phyloP scores from a whole-genome alignment of 1,140 invertebrate species.

The Hyphantria cunea region DNA sequence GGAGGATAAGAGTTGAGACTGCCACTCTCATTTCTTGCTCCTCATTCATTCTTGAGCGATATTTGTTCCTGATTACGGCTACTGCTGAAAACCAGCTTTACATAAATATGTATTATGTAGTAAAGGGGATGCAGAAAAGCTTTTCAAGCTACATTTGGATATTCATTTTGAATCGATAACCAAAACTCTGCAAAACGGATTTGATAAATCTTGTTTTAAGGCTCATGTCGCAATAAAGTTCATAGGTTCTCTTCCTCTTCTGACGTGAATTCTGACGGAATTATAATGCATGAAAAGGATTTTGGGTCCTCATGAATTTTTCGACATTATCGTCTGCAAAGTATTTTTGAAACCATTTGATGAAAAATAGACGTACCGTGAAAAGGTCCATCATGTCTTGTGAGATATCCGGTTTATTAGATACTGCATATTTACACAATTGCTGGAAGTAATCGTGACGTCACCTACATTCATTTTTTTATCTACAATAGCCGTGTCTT shows the following conservation, averaged over 20 bases:
- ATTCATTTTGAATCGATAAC: constrained; percentile 5
- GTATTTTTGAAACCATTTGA: not conserved
- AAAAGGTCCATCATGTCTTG: constrained; percentile 10
- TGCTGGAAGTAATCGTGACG: constrained; percentile 38
- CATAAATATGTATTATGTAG: constrained; percentile 49
- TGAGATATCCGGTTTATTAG: constrained; percentile 37
- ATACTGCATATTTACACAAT: constrained; percentile 36
- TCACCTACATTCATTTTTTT: constrained; percentile 33
- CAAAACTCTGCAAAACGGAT: not conserved
- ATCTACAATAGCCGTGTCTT: constrained; percentile 41
- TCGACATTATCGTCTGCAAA: too few relatives aligned
- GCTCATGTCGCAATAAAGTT: not conserved
- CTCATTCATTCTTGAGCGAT: constrained; percentile 44
- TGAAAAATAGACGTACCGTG: not conserved
- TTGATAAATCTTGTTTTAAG: not conserved
- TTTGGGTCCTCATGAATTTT: too few relatives aligned
- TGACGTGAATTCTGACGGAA: not conserved
- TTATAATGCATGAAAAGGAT: not conserved
- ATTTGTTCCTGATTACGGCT: constrained; percentile 49
- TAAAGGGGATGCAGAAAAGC: constrained; percentile 41
- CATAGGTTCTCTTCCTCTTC: not conserved
- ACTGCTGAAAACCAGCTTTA: constrained; percentile 49
- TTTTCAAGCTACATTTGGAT: constrained; percentile 31
- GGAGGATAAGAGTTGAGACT: constrained; percentile 39
- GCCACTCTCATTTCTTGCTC: constrained; percentile 54